These are phyloP conservation scores for Desoria tigrina DNA, from an alignment of 2,888 invertebrate species.

Conservation along the genomic window DNA sequence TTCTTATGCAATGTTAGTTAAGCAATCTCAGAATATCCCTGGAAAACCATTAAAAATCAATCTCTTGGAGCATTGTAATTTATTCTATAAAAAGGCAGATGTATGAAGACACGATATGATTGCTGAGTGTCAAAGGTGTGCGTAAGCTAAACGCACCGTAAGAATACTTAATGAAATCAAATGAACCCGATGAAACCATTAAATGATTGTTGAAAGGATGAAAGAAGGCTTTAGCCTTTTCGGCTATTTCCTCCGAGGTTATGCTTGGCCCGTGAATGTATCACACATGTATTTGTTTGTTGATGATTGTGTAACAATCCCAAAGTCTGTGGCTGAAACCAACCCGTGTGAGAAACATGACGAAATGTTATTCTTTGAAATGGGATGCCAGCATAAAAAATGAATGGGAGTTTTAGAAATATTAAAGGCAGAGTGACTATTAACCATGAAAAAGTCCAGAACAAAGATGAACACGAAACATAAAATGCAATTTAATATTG, in stretches of 20 bases:
- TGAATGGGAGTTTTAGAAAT: neutral
- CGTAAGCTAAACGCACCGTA: constrained; percentile 1
- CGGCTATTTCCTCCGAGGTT: neutral
- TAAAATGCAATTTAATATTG: constrained; percentile 15
- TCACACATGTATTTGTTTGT: neutral
- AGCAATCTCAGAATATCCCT: neutral
- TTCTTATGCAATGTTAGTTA: neutral
- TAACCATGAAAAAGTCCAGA: neutral
- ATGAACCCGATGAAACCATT: neutral
- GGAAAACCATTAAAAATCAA: neutral
- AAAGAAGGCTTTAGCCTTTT: neutral
- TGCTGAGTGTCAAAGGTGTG: neutral
- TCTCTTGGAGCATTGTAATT: neutral
- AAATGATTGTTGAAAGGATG: neutral
- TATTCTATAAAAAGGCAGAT: constrained; percentile 1
- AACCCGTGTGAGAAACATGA: constrained; percentile 6
- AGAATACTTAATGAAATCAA: constrained; percentile 2
- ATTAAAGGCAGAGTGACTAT: too few species aligned
- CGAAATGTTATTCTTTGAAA: constrained; percentile 19
- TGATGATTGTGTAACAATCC: constrained; percentile 1
- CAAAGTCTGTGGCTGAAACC: neutral
- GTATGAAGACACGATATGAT: neutral
- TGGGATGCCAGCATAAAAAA: constrained; percentile 8
- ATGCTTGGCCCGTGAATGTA: too few species aligned
- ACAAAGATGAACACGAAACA: neutral